Evolutionary conservation across 2,797 vertebrate genomes (phyloP), one percentile per base, ranked within the genome.

Genomic region (Intellagama lesueurii): DNA sequence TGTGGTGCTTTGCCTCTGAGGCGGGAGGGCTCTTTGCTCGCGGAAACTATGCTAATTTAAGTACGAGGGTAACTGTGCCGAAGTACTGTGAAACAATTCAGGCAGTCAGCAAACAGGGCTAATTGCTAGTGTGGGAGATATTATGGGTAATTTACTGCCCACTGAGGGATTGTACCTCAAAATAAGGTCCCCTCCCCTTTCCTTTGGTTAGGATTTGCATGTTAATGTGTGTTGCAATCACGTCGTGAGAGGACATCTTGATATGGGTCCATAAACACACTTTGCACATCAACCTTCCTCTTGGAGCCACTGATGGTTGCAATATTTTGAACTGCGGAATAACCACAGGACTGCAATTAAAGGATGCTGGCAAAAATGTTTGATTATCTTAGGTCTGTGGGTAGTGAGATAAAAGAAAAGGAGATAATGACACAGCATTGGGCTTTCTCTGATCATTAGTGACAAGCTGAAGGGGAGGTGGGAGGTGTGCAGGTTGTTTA

Each of bases 61-160:
- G 83, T 93, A 90, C 12, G 84, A 92, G 95, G 95, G 94, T 96
- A 96, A 95, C 90, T 90, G 87, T 86, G 93, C 91, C 89, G 92
- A 95, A 95, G 92, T 92, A 90, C 91, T 87, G 90, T 91, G 91
- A 95, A 92, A 96, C 93, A 94, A 95, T 95, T 95, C 93, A 92
- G 91, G 91, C 91, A 95, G 92, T 95, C 93, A 94, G 93, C 93
- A 93, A 95, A 96, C 86, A 96, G 93, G 92, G 94, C 87, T 94
- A 94, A 94, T 94, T 94, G 87, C 90, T 96, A 93, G 89, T 92
- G 95, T 90, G 93, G 95, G 89, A 91, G 94, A 95, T 91, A 96
- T 95, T 91, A 92, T 94, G 89, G 92, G 90, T 95, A 95, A 96
- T 96, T 96, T 95, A 94, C 90, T 95, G 91, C 88, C 91, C 94